Evolutionary conservation across 1,140 invertebrate genomes (phyloP).

Genomic region (Myzus persicae): DNA sequence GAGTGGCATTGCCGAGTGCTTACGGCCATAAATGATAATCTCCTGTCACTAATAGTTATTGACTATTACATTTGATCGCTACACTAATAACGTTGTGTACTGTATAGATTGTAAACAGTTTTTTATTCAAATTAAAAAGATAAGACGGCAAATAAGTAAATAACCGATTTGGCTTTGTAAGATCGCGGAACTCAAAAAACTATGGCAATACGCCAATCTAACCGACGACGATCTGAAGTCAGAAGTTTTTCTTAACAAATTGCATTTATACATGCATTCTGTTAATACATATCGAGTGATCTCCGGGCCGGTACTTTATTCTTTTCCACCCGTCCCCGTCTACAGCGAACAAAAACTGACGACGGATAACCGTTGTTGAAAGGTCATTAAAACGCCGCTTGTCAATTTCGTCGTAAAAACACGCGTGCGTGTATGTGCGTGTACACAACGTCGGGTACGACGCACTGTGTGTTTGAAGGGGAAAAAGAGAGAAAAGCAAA

Average conservation of each 20-base stretch:
- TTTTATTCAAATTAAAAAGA: too few relatives aligned
- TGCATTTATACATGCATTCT: neutral
- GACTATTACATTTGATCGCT: too few relatives aligned
- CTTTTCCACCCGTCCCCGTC: neutral
- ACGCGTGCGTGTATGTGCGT: neutral
- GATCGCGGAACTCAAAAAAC: too few relatives aligned
- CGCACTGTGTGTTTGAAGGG: conserved; percentile 7
- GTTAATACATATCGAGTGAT: neutral
- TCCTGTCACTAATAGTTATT: too few relatives aligned
- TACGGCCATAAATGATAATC: too few relatives aligned
- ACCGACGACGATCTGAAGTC: neutral
- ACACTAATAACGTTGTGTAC: too few relatives aligned
- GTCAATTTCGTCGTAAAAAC: conserved; percentile 24
- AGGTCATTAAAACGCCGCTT: conserved; percentile 40
- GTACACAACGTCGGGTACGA: neutral
- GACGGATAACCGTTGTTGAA: conserved; percentile 6
- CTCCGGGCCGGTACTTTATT: neutral
- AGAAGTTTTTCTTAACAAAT: neutral
- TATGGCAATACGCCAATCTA: neutral
- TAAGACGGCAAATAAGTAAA: too few relatives aligned
- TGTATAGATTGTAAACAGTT: too few relatives aligned
- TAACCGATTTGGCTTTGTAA: neutral
- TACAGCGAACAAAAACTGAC: neutral
- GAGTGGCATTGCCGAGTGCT: too few relatives aligned
- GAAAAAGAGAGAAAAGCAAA: neutral